Evolutionary conservation across 2,797 vertebrate species (phyloP).

Genomic region (Coranthus polyacanthus): DNA sequence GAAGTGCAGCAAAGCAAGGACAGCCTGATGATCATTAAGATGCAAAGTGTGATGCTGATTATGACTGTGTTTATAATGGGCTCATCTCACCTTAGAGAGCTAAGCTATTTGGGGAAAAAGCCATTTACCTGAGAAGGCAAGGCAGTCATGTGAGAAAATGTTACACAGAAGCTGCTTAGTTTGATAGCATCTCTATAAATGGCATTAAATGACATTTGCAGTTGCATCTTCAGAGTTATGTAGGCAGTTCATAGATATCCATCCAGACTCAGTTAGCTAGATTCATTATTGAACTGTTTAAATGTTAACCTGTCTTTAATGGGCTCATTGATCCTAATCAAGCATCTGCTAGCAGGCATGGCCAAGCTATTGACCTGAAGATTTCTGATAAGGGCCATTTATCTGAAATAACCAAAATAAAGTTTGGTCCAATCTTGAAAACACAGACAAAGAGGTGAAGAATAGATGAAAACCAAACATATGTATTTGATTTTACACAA

Average conservation of each 20-base stretch:
- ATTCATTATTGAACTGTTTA: constrained; percentile 44
- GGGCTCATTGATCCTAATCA: constrained; percentile 42
- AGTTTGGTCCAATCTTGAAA: constrained; percentile 1
- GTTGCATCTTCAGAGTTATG: constrained; percentile 40
- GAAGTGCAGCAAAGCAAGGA: constrained; percentile 76
- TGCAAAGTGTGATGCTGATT: constrained; percentile 73
- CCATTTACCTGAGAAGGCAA: constrained; percentile 63
- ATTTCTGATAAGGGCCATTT: constrained; percentile 28
- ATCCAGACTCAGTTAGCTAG: constrained; percentile 14
- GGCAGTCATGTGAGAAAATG: constrained; percentile 67
- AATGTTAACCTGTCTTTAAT: constrained; percentile 47
- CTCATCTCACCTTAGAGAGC: constrained; percentile 65
- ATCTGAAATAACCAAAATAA: constrained; percentile 23
- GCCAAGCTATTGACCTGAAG: constrained; percentile 6
- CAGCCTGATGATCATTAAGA: constrained; percentile 62
- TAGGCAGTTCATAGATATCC: constrained; percentile 31
- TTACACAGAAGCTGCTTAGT: constrained; percentile 45
- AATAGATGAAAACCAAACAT: neutral
- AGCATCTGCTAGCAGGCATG: constrained; percentile 21
- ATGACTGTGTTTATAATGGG: constrained; percentile 69
- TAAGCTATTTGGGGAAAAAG: constrained; percentile 67
- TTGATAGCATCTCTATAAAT: constrained; percentile 65
- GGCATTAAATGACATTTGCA: constrained; percentile 64
- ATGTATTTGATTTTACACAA: constrained; percentile 3
- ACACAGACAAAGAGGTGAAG: constrained; percentile 3